Evolutionary conservation across 1,140 invertebrate genomes (phyloP), one percentile per base, ranked within the genome.

Genomic region (Calliphora vicina): DNA sequence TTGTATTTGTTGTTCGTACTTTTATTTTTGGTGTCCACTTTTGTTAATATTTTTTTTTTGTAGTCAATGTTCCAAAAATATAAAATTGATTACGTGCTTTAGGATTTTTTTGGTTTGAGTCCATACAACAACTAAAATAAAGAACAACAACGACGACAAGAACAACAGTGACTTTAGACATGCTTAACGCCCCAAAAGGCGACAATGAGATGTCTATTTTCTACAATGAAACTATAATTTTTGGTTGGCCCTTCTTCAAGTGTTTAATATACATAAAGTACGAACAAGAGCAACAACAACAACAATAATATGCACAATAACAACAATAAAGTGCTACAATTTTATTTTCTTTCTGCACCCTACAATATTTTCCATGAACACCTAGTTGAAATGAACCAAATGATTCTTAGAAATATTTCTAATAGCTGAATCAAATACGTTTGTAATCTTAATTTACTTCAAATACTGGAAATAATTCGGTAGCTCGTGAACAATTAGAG

Each of bases 181-280:
- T 85, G 87, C 86, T 86, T 82, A 71, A 85, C 87, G 86, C 87
- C 86, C 84, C 86, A 83, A 85, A 82, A 72, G 57, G 67, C 81
- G 67, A 82, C 88, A 89, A 89, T 89, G 88, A 89, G 88, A 89
- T 86, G 88, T 89, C 88, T 89, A 89, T 89, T 89, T 86, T 89
- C 84, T 35, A 71, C 50, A 71, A 72, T 71, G 20, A 82, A 57
- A 81, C 45, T 67, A 81, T 57, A 81, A 61, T 61, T 81, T 81
- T 80, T 57, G 42, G 26, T 67, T 26, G 45, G 57, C 45, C 80
- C 45, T 67, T 61, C 80, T 81, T 81, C 45, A 61, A 29, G 45
- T 42, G 26, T 76, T 29, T 81, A 61, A 61, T 57, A 81, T 57
- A 13, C 80, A 57, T 45, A 17, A 43, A 20, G 42, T 15, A 80